phyloP scores from a whole-genome alignment of 2,797 vertebrate genomes.

The Moxostoma hubbsi region DNA sequence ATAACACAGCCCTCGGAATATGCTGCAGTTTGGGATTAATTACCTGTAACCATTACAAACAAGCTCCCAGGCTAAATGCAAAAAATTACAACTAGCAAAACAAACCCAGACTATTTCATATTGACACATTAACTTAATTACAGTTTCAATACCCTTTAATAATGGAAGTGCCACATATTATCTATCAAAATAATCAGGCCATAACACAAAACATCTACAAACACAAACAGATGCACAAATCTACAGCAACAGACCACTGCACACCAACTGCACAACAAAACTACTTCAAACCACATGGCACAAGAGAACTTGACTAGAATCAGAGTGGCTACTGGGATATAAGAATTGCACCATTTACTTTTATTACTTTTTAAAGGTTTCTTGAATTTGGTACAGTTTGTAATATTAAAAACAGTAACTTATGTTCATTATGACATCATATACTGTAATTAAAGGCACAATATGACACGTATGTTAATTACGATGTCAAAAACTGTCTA shows the following conservation, averaged over 20 bases:
- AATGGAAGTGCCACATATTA: not conserved
- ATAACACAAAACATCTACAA: too few species aligned
- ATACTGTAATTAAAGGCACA: too few species aligned
- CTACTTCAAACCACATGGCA: not conserved
- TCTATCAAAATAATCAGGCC: not conserved
- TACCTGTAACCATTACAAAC: not conserved
- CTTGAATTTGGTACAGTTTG: not conserved
- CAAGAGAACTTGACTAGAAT: not conserved
- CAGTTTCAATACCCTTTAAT: not conserved
- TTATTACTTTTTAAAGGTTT: not conserved
- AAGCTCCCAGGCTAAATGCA: conserved; percentile 1
- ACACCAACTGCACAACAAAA: conserved; percentile 3
- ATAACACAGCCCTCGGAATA: conserved; percentile 3
- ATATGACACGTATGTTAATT: too few species aligned
- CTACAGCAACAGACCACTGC: not conserved
- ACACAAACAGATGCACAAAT: not conserved
- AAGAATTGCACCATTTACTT: not conserved
- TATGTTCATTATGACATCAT: too few species aligned
- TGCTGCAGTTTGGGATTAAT: not conserved
- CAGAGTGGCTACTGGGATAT: conserved; percentile 14
- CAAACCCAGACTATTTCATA: conserved; percentile 1
- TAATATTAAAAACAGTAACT: too few species aligned
- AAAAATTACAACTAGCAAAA: not conserved
- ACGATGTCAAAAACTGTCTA: not conserved
- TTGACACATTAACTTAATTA: not conserved